These are phyloP conservation scores for Gymnocephalus cernua DNA, from an alignment of 2,113 vertebrate species.

Conservation along the genomic window DNA sequence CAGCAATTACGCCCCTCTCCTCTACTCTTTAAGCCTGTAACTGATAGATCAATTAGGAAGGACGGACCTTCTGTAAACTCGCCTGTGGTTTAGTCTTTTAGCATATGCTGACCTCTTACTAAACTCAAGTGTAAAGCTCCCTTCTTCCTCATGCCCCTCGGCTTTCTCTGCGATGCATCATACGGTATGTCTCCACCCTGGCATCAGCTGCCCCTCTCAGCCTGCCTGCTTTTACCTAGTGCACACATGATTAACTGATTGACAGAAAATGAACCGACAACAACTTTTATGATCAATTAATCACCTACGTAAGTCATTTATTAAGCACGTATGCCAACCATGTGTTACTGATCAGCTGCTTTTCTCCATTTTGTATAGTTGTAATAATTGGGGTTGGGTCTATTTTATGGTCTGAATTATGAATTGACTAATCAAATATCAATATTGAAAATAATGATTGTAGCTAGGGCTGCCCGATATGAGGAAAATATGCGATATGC, in stretches of 20 bases:
- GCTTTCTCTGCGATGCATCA: background rate
- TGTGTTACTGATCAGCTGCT: background rate
- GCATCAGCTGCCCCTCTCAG: background rate
- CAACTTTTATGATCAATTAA: background rate
- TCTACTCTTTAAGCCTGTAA: conserved; percentile 12
- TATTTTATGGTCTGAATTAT: background rate
- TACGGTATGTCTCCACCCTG: background rate
- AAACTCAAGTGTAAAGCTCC: conserved; percentile 17
- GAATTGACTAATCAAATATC: background rate
- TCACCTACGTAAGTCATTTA: background rate
- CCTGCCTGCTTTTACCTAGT: conserved; percentile 3
- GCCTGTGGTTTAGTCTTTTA: conserved; percentile 26
- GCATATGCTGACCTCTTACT: conserved; percentile 38
- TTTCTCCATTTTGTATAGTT: background rate
- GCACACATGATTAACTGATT: background rate
- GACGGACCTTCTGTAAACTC: conserved; percentile 24
- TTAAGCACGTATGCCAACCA: background rate
- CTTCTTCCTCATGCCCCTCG: background rate
- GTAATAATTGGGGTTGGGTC: background rate
- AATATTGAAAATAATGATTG: background rate
- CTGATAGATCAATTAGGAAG: conserved; percentile 57
- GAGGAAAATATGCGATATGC: no score
- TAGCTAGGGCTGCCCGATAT: background rate
- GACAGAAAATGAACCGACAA: background rate
- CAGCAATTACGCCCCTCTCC: conserved; percentile 49